Base-by-base conservation (phyloP, 1,140 invertebrate species). In the Conus betulinus region DNA sequence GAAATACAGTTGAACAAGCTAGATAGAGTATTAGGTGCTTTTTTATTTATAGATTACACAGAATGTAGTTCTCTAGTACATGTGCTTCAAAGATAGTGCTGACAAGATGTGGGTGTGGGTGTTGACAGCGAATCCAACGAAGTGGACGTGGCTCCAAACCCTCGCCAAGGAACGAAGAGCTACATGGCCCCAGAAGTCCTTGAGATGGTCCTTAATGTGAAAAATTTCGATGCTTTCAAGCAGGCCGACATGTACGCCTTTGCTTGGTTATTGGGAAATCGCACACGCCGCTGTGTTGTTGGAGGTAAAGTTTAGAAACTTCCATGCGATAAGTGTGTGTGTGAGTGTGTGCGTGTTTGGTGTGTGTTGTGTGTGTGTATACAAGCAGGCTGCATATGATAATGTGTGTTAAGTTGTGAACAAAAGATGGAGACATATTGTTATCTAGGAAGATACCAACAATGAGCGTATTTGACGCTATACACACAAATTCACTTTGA, bases 171-270 rank as follows among this genome's bases (percentile, higher is more conserved):
- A 25, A 94, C 98, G 0, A 99, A 99, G 93, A 96, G 98, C 25
- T 99, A 99, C 93, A 98, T 99, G 98, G 97, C 98, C 6, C 98
- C 98, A 11, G 98, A 99, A 96, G 98, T 98, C 93, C 84, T 95
- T 8, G 93, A 94, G 83, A 92, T 93, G 67, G 97, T 97, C 85
- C 98, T 99, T 95, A 98, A 98, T 94, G 97, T 97, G 93, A 97
- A 97, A 92, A 98, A 99, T 94, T 99, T 99, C 95, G 98, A 99
- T 95, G 98, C 98, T 20, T 99, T 98, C 95, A 99, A 99, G 96
- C 96, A 98, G 88, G 98, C 98, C 5, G 98, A 99, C 96, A 98
- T 99, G 52, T 99, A 99, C 94, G 98, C 98, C n/a, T 97, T 99
- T 91, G 98, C 23, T 95, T 99, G 85, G 98, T 99, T 79, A 96